These are phyloP conservation scores for Octopus bimaculoides DNA, from an alignment of 1,140 invertebrate species.

Conservation along the genomic window DNA sequence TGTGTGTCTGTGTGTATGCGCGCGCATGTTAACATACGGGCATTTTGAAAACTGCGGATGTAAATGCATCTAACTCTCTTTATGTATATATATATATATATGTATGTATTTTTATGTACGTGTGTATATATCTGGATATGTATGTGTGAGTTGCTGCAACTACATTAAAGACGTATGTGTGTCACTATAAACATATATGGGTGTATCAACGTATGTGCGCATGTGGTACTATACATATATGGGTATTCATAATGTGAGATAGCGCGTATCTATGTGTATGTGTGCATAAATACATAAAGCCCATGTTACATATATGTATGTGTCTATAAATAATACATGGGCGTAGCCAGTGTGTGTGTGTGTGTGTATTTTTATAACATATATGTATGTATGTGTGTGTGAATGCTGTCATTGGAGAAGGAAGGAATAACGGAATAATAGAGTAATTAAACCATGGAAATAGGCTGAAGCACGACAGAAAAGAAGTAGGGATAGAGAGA, in stretches of 20 bases:
- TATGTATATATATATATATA: too few relatives aligned
- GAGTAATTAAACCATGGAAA: neutral
- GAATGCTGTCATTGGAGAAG: neutral
- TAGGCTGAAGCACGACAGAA: neutral
- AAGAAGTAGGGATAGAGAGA: neutral
- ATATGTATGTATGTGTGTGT: neutral
- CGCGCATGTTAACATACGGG: too few relatives aligned
- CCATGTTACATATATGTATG: neutral
- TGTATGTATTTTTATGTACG: too few relatives aligned
- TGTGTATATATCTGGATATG: too few relatives aligned
- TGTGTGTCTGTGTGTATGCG: too few relatives aligned
- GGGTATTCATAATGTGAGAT: neutral
- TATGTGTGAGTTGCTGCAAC: too few relatives aligned
- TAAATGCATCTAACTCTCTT: too few relatives aligned
- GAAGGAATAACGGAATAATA: neutral
- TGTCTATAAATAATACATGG: neutral
- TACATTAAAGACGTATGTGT: too few relatives aligned
- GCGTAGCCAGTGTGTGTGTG: neutral
- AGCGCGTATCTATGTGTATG: neutral
- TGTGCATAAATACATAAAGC: neutral
- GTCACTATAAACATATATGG: too few relatives aligned
- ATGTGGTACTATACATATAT: neutral
- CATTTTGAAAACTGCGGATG: too few relatives aligned
- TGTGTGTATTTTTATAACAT: neutral
- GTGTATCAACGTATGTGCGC: neutral